A percentile compares a stretch with the other conserved stretches of the same genome.
These are phyloP conservation scores for Clostera curtula DNA, from an alignment of 2,888 invertebrate genomes.

Conservation along the genomic window DNA sequence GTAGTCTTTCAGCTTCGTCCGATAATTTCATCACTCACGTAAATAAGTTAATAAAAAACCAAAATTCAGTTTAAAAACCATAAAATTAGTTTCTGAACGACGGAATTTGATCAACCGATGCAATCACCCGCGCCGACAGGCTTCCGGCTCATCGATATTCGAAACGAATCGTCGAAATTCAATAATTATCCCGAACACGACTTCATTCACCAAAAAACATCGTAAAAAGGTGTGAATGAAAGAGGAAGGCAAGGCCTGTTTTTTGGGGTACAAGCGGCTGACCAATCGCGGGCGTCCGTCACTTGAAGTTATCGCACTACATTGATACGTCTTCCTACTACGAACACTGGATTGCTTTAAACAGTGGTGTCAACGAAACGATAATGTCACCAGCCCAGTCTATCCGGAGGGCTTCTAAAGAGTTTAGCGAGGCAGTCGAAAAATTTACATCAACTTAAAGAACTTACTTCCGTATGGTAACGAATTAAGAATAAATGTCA, in stretches of 20 bases:
- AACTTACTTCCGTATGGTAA: too few relatives aligned
- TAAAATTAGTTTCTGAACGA: slow-evolving; percentile 68
- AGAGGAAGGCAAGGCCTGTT: slow-evolving; percentile 60
- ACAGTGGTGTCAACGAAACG: too few relatives aligned
- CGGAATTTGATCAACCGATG: slow-evolving; percentile 62
- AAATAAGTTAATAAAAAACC: slow-evolving; percentile 34
- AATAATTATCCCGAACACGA: slow-evolving; percentile 74
- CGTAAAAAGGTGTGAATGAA: slow-evolving; percentile 73
- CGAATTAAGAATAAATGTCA: too few relatives aligned
- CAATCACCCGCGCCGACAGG: slow-evolving; percentile 63
- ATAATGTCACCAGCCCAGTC: too few relatives aligned
- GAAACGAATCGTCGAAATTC: slow-evolving; percentile 73
- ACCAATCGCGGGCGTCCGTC: slow-evolving; percentile 30
- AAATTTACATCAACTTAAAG: too few relatives aligned
- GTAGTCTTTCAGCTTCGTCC: too few relatives aligned
- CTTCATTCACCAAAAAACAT: slow-evolving; percentile 70
- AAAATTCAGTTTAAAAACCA: slow-evolving; percentile 63
- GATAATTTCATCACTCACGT: too few relatives aligned
- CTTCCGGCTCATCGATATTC: slow-evolving; percentile 74
- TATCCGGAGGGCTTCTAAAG: too few relatives aligned
- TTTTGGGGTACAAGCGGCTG: slow-evolving; percentile 44
- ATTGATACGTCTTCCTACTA: too few relatives aligned
- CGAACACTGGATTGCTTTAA: too few relatives aligned
- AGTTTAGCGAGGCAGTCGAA: too few relatives aligned
- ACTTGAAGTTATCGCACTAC: too few relatives aligned